Percentiles rank a stretch among this genome's conserved stretches.
phyloP scores from a whole-genome alignment of 2,888 invertebrate species.

The Xylophagus ater region DNA sequence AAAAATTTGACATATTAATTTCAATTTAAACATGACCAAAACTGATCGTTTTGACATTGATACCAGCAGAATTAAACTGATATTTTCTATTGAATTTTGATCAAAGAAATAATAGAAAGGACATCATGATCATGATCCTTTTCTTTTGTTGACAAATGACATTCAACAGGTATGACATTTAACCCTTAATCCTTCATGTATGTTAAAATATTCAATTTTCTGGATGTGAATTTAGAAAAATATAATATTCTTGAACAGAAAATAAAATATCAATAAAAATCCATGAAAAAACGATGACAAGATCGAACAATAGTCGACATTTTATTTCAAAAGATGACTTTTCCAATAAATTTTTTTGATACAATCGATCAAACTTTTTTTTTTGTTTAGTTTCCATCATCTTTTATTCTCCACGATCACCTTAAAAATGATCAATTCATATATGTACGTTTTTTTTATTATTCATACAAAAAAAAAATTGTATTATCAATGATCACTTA shows the following conservation, averaged over 20 bases:
- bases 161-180: conserved; percentile 17
- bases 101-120: no score
- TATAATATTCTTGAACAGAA: not conserved
- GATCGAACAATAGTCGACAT: conserved; percentile 14
- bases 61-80: conserved; percentile 6
- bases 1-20: conserved; percentile 8
- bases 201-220: no score
- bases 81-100: no score
- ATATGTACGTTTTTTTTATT: no score
- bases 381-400: conserved; percentile 1
- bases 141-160: conserved; percentile 16
- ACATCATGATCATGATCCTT: no score
- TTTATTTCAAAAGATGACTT: conserved; percentile 10
- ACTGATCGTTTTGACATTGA: conserved; percentile 2
- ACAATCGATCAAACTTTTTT: conserved; percentile 15
- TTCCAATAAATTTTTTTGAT: conserved; percentile 16
- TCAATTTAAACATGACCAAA: conserved; percentile 2
- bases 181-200: conserved; percentile 18
- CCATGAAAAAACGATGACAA: conserved; percentile 12
- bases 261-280: conserved; percentile 4
- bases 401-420: no score
- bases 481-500: no score
- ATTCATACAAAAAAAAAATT: no score
- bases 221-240: no score
- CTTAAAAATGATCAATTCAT: no score